phyloP scores from a whole-genome alignment of 2,797 vertebrate genomes.

The Iguana delicatissima region DNA sequence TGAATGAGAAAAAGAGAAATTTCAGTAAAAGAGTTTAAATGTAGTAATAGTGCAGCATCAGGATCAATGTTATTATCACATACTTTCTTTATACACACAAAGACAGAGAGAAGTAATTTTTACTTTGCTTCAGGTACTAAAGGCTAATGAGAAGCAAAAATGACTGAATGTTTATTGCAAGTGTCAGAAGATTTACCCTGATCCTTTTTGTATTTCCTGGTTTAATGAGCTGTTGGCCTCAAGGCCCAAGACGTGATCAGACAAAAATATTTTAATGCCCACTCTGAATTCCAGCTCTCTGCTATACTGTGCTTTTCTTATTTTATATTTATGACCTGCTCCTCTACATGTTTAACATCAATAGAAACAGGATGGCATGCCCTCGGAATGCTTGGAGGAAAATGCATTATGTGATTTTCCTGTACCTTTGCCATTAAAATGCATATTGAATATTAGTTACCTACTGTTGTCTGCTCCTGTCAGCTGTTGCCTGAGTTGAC shows the following conservation, averaged over 20 bases:
- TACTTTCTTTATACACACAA: not conserved
- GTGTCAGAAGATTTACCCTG: not conserved
- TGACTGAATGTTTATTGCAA: constrained; percentile 7
- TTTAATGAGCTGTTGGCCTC: constrained; percentile 2
- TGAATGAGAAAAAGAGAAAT: not conserved
- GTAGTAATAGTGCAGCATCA: not conserved
- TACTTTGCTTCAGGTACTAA: not conserved
- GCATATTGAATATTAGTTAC: not conserved
- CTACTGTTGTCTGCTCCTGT: not conserved
- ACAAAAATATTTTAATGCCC: constrained; percentile 27
- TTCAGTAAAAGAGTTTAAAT: not conserved
- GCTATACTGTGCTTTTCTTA: not conserved
- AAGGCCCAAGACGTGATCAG: constrained; percentile 36
- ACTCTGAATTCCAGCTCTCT: not conserved
- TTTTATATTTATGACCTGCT: constrained; percentile 22
- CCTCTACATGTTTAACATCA: constrained; percentile 16
- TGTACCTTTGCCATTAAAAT: constrained; percentile 15
- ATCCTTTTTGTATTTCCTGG: constrained; percentile 20
- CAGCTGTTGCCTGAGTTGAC: not conserved
- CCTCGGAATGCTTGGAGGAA: constrained; percentile 20
- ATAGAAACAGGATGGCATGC: not conserved
- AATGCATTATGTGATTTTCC: constrained; percentile 9
- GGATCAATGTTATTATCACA: not conserved
- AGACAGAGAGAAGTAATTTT: not conserved
- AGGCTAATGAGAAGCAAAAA: constrained; percentile 20